Base-by-base conservation (phyloP, 2,113 vertebrate species). In the Caranx melampygus region DNA sequence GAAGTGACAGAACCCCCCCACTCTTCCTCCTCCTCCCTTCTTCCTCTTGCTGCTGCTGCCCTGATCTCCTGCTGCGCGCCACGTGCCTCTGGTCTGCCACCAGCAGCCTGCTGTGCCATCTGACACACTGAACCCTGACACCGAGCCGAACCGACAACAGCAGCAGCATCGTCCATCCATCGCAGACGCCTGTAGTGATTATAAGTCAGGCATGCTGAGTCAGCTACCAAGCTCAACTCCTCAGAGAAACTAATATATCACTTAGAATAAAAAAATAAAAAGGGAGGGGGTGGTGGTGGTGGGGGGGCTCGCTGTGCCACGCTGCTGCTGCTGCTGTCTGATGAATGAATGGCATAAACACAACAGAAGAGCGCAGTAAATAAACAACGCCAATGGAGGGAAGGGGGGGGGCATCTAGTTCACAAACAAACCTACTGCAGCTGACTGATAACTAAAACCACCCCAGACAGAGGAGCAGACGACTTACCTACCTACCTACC, bases 101-200 rank as follows among this genome's bases (percentile, higher is more conserved):
- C 26, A 26, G 26, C 26, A 82, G 81, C 88, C 87, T 67, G 81
- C 84, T 85, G 89, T 78, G 83, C 87, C 81, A 92, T 82, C 86
- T 91, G 91, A 91, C 90, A 92, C 88, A 91, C 83, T 91, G 88
- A 92, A 91, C 88, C 89, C 83, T 86, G 87, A 89, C 90, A 87
- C 85, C 0, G 0, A 72, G 45, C 63, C 15, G 26, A 26, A 26
- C 33, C 59, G 11, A 16, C 42, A 13, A 21, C 20, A 70, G 34
- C 31, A 35, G 4, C 1, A 79, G 18, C 21, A 49, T n/a, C 1
- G 5, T 20, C 20, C 42, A 7, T 20, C 20, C 42, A 5, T 16
- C 5, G 7, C 12, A 31, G 35, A 58, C 15, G 10, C 45, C 72
- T 42, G 57, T 1, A 16, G 68, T 1, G 71, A 69, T n/a, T n/a